Conservation (phyloP, 2,888 invertebrate species). For the Hydroisotoma schaefferi region DNA sequence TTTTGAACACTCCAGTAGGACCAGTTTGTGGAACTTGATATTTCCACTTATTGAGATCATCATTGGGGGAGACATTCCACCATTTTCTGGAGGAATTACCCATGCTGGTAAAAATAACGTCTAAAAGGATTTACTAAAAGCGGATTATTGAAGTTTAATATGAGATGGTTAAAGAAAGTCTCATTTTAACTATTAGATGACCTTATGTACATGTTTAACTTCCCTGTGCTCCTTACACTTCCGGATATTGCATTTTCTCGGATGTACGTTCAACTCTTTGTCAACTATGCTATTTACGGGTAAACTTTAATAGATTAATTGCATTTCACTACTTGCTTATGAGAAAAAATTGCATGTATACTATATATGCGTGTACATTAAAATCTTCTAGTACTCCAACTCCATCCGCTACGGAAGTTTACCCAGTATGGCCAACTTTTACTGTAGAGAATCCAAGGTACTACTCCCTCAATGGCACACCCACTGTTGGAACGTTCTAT, state of each 20-base stretch:
- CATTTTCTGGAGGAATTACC: constrained; percentile 19
- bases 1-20: constrained; percentile 33
- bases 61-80: constrained; percentile 25
- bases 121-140: not conserved
- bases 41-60: constrained; percentile 20
- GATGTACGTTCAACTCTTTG: constrained; percentile 22
- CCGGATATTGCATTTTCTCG: constrained; percentile 19
- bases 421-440: constrained; percentile 36
- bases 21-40: constrained; percentile 27
- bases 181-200: constrained; percentile 28
- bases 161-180: no score
- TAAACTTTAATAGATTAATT: constrained; percentile 5
- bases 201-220: constrained; percentile 35
- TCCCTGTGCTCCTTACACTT: constrained; percentile 22
- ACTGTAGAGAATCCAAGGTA: constrained; percentile 18
- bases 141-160: no score
- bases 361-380: not conserved
- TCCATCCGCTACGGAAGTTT: constrained; percentile 20
- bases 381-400: constrained; percentile 31
- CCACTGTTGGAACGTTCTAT: constrained; percentile 21
- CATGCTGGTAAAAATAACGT: constrained; percentile 22
- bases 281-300: constrained; percentile 23
- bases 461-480: constrained; percentile 12
- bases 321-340: not conserved
- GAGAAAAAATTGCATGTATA: not conserved